These are phyloP conservation scores for Diploptera punctata DNA, from an alignment of 2,888 invertebrate genomes.

Conservation along the genomic window DNA sequence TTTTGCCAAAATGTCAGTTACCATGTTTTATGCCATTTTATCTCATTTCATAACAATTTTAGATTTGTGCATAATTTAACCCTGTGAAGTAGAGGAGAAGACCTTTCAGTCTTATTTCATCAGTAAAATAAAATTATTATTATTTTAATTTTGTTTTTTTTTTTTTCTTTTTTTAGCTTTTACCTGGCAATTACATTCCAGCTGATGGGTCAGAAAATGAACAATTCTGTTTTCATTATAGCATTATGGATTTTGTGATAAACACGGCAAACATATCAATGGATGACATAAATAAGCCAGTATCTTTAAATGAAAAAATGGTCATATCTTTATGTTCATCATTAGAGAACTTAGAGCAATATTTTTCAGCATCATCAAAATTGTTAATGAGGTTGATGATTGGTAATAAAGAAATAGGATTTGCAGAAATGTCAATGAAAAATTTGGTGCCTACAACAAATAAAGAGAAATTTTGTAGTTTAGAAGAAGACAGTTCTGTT, in stretches of 20 bases:
- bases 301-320: constrained; percentile 58
- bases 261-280: constrained; percentile 50
- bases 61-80: no score
- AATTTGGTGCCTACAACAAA: constrained; percentile 49
- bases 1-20: no score
- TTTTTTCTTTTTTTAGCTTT: background rate
- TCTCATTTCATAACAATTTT: no score
- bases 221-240: constrained; percentile 49
- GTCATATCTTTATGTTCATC: constrained; percentile 56
- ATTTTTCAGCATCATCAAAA: constrained; percentile 59
- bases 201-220: constrained; percentile 42
- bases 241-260: constrained; percentile 51
- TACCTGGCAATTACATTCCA: constrained; percentile 39
- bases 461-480: constrained; percentile 47
- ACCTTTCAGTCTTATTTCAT: no score
- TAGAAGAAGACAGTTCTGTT: constrained; percentile 36
- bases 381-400: constrained; percentile 56
- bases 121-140: no score
- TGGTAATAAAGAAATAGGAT: constrained; percentile 42
- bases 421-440: constrained; percentile 22
- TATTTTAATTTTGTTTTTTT: no score
- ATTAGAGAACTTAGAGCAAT: constrained; percentile 52
- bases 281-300: constrained; percentile 49
- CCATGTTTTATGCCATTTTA: no score
- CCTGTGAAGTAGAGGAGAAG: no score